Conservation (phyloP, 1,140 invertebrate species). For the Drosophila serrata region DNA sequence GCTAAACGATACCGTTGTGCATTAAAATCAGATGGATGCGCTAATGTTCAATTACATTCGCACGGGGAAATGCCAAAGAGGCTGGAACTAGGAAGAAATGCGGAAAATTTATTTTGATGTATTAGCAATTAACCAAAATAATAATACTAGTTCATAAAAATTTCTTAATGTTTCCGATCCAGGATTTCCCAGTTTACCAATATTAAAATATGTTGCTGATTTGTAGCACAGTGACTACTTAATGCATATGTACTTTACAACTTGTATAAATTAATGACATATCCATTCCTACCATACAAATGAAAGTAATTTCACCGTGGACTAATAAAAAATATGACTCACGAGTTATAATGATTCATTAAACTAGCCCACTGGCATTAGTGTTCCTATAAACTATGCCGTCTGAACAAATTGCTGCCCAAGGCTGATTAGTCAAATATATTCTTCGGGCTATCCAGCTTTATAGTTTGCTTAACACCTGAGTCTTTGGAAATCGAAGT, state of each 20-base stretch:
- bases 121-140: neutral
- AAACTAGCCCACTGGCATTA: slow-evolving; percentile 25
- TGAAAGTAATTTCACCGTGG: slow-evolving; percentile 20
- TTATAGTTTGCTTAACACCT: slow-evolving; percentile 2
- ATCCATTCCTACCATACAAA: slow-evolving; percentile 7
- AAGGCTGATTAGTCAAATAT: slow-evolving; percentile 22
- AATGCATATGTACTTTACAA: neutral
- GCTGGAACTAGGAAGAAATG: neutral
- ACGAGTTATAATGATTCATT: slow-evolving; percentile 26
- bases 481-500: slow-evolving; percentile 51
- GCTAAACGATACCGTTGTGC: slow-evolving; percentile 63
- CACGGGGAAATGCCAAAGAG: neutral
- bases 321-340: slow-evolving; percentile 23
- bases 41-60: slow-evolving; percentile 25
- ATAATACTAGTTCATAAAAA: neutral
- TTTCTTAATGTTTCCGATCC: too few relatives aligned
- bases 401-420: slow-evolving; percentile 25
- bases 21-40: slow-evolving; percentile 50
- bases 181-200: neutral
- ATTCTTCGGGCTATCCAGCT: slow-evolving; percentile 2
- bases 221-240: slow-evolving; percentile 1
- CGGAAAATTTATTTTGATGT: neutral
- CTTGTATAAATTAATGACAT: slow-evolving; percentile 9
- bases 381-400: slow-evolving; percentile 24
- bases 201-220: neutral